Evolutionary conservation across 2,797 vertebrate genomes (phyloP).

Genomic region (Sebastes diploproa): DNA sequence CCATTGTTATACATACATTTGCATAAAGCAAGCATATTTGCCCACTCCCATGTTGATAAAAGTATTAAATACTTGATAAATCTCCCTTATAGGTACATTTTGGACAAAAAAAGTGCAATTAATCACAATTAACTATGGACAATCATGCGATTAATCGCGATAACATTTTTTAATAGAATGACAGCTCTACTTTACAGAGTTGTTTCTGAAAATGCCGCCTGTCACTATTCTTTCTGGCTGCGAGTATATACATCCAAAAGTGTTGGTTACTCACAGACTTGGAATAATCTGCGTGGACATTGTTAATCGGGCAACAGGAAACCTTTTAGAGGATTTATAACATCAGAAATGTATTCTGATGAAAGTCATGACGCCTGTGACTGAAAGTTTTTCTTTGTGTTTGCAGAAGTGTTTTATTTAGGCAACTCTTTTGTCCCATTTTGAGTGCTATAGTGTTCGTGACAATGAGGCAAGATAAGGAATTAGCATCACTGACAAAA

Average conservation of each 20-base stretch:
- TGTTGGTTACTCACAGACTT: neutral
- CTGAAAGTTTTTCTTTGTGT: neutral
- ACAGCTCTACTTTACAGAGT: too few relatives aligned
- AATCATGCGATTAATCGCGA: too few relatives aligned
- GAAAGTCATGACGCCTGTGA: neutral
- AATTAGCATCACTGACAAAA: neutral
- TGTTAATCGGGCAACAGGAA: neutral
- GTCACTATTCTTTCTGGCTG: too few relatives aligned
- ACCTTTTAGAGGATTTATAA: neutral
- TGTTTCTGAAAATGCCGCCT: too few relatives aligned
- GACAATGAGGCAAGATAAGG: neutral
- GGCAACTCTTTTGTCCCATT: neutral
- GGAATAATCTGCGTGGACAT: neutral
- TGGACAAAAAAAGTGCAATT: too few relatives aligned
- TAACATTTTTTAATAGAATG: fast-evolving
- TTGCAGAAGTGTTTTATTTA: neutral
- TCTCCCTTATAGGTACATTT: too few relatives aligned
- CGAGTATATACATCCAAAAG: too few relatives aligned
- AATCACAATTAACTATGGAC: too few relatives aligned
- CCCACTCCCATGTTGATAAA: too few relatives aligned
- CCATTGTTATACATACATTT: too few relatives aligned
- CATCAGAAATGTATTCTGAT: neutral
- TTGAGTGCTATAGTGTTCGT: neutral
- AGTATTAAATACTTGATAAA: too few relatives aligned
- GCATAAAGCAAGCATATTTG: too few relatives aligned